Evolutionary conservation across 2,888 invertebrate species (phyloP).

Genomic region (Galeopsomyia nigrocyanea): DNA sequence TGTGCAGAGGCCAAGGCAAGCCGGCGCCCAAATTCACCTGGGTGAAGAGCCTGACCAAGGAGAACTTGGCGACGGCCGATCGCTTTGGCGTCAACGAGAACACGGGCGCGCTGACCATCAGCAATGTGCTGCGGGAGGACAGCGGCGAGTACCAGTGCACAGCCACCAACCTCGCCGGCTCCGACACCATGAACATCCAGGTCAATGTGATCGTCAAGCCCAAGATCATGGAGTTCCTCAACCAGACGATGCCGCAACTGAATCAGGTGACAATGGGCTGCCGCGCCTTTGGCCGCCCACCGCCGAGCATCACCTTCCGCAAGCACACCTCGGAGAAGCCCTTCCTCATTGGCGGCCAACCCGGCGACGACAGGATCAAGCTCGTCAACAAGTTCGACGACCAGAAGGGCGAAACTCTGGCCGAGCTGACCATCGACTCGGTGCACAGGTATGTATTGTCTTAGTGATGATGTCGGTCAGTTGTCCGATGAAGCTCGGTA

Average conservation of each 20-base stretch:
- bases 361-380: constrained; percentile 77
- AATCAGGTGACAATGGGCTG: constrained; percentile 80
- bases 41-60: constrained; percentile 82
- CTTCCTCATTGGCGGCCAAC: constrained; percentile 76
- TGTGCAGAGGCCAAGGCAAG: constrained; percentile 86
- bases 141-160: constrained; percentile 85
- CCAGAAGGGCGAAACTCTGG: constrained; percentile 73
- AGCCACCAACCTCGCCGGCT: constrained; percentile 85
- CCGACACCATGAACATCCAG: constrained; percentile 77
- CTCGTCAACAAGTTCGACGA: constrained; percentile 73
- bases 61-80: constrained; percentile 79
- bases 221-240: constrained; percentile 82
- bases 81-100: constrained; percentile 79
- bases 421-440: constrained; percentile 78
- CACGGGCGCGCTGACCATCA: constrained; percentile 81
- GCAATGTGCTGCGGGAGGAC: constrained; percentile 82
- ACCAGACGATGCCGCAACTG: constrained; percentile 77
- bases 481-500: no score
- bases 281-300: constrained; percentile 84
- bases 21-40: constrained; percentile 87
- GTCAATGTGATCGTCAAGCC: constrained; percentile 82
- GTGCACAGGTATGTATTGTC: constrained; percentile 49
- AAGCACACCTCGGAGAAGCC: constrained; percentile 78
- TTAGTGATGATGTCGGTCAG: no score
- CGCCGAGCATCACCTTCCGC: constrained; percentile 84